phyloP scores from a whole-genome alignment of 2,888 invertebrate genomes.

The Caenorhabditis sp. region DNA sequence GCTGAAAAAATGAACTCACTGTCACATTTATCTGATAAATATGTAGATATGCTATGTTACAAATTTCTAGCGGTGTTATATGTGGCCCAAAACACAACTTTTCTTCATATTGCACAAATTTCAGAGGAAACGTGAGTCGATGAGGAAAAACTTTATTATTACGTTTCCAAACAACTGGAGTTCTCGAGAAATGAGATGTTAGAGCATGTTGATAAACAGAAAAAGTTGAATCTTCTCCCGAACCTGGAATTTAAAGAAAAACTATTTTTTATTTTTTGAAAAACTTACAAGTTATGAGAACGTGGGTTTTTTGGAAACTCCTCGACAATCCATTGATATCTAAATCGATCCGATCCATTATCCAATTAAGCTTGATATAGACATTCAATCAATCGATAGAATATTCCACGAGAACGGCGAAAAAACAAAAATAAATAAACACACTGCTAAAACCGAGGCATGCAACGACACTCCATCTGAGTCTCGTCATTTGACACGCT shows the following conservation, averaged over 20 bases:
- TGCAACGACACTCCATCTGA: conserved; percentile 12
- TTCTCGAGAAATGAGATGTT: conserved; percentile 45
- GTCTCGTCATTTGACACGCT: background rate
- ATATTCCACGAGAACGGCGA: background rate
- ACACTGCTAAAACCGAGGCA: background rate
- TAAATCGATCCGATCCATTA: conserved; percentile 30
- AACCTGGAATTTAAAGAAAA: too few species aligned
- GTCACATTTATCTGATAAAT: conserved; percentile 61
- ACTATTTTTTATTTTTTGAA: conserved; percentile 1
- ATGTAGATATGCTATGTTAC: conserved; percentile 59
- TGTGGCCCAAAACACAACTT: conserved; percentile 45
- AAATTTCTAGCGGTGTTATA: conserved; percentile 33
- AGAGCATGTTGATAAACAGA: conserved; percentile 53
- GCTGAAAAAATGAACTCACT: too few species aligned
- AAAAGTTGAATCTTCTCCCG: conserved; percentile 45
- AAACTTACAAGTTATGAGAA: conserved; percentile 32
- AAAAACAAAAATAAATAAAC: conserved; percentile 1
- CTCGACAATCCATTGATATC: conserved; percentile 29
- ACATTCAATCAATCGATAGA: background rate
- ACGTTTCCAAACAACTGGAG: conserved; percentile 48
- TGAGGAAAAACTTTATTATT: conserved; percentile 50
- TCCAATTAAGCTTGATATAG: background rate
- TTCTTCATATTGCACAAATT: conserved; percentile 58
- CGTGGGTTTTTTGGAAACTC: conserved; percentile 21
- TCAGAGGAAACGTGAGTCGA: conserved; percentile 49